These are phyloP conservation scores for Choreutis nemorana DNA, from an alignment of 2,888 invertebrate genomes.

Conservation along the genomic window DNA sequence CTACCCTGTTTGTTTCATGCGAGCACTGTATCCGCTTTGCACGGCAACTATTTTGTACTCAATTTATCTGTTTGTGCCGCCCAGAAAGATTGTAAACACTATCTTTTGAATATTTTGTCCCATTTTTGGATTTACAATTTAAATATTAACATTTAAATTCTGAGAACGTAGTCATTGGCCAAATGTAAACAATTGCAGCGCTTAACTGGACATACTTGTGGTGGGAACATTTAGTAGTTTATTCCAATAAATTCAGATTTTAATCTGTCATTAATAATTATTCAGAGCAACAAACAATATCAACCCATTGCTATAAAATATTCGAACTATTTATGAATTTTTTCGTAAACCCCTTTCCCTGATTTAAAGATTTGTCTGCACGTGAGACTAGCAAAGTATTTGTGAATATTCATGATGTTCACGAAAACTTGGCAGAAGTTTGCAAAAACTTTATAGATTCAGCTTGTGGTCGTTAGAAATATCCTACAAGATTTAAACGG, in stretches of 20 bases:
- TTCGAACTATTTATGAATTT: too few relatives aligned
- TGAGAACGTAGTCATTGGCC: too few relatives aligned
- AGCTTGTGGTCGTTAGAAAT: constrained; percentile 18
- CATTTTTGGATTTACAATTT: neutral
- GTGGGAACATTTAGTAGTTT: too few relatives aligned
- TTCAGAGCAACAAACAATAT: too few relatives aligned
- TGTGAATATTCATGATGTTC: constrained; percentile 47
- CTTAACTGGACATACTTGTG: too few relatives aligned
- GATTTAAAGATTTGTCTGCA: constrained; percentile 31
- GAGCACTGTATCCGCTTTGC: constrained; percentile 56
- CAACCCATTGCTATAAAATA: too few relatives aligned
- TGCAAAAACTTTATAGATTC: constrained; percentile 24
- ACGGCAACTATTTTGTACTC: constrained; percentile 48
- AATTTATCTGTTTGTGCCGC: constrained; percentile 48
- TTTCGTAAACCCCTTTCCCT: too few relatives aligned
- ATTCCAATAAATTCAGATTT: too few relatives aligned
- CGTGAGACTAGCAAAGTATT: constrained; percentile 33
- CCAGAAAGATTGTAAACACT: constrained; percentile 27
- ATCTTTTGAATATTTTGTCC: constrained; percentile 17
- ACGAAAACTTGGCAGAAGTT: constrained; percentile 29
- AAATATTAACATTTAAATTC: constrained; percentile 9
- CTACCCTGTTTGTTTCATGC: constrained; percentile 60
- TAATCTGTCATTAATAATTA: too few relatives aligned
- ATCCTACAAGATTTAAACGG: too few relatives aligned
- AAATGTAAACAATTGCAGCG: too few relatives aligned